A percentile compares a stretch with the other conserved stretches of the same genome.
phyloP scores from a whole-genome alignment of 2,113 vertebrate genomes.

The Sinosuthora webbiana region DNA sequence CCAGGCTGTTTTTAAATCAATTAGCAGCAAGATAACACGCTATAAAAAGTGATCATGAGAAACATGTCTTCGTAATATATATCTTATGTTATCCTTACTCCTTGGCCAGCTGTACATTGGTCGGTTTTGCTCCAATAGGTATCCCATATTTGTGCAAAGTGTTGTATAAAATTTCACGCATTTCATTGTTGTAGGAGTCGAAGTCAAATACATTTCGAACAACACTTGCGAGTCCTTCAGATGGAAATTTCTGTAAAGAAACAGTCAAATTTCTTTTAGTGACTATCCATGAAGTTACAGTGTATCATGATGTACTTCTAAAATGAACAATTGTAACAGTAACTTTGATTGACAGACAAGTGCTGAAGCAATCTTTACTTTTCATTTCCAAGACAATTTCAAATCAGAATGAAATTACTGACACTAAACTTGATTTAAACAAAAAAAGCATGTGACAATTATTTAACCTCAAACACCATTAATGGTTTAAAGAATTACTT shows the following conservation, averaged over 20 bases:
- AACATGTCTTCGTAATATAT: slow-evolving; percentile 20
- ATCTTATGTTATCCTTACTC: slow-evolving; percentile 86
- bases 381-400: neutral
- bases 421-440: neutral
- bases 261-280: neutral
- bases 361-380: neutral
- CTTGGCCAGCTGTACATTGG: slow-evolving; percentile 90
- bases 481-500: neutral
- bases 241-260: slow-evolving; percentile 87
- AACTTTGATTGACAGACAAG: neutral
- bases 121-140: slow-evolving; percentile 90
- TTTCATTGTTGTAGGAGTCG: slow-evolving; percentile 94
- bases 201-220: slow-evolving; percentile 97
- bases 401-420: neutral
- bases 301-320: neutral
- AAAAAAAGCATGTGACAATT: neutral
- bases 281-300: neutral
- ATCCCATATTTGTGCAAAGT: slow-evolving; percentile 94
- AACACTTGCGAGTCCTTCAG: slow-evolving; percentile 90
- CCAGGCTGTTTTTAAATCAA: slow-evolving; percentile 9
- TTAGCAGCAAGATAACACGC: neutral
- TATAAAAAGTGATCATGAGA: neutral
- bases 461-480: neutral
- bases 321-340: neutral
- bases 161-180: slow-evolving; percentile 84